Evolutionary conservation across 2,113 vertebrate species (phyloP).

Genomic region (Apteryx owenii): DNA sequence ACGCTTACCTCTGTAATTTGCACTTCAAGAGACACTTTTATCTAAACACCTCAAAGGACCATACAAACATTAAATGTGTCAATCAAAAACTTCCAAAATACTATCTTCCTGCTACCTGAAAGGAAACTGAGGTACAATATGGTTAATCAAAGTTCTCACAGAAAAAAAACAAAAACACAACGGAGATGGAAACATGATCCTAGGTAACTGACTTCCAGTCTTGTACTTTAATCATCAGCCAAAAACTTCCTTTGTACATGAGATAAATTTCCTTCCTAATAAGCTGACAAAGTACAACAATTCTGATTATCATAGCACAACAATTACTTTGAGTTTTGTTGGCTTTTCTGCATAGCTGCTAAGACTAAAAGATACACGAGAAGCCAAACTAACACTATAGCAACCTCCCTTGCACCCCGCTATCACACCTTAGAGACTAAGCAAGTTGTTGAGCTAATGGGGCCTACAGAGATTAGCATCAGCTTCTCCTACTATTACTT

Average conservation of each 20-base stretch:
- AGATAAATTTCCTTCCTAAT: constrained; percentile 34
- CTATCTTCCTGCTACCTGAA: neutral
- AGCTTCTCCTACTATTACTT: constrained; percentile 4
- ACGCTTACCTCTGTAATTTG: neutral
- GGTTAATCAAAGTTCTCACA: neutral
- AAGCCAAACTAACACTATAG: neutral
- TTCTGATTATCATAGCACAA: constrained; percentile 39
- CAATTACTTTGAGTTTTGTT: constrained; percentile 12
- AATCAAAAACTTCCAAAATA: neutral
- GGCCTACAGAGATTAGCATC: constrained; percentile 16
- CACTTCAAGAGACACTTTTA: neutral
- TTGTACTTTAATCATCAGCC: constrained; percentile 13
- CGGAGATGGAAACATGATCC: neutral
- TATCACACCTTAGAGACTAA: constrained; percentile 16
- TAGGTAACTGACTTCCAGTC: neutral
- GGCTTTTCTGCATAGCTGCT: constrained; percentile 17
- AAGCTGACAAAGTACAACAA: constrained; percentile 2
- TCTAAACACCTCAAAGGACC: neutral
- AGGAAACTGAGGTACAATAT: constrained; percentile 22
- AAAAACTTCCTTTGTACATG: constrained; percentile 9
- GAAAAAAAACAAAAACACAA: neutral
- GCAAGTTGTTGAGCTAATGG: constrained; percentile 19
- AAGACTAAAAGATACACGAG: neutral
- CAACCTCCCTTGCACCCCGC: constrained; percentile 7
- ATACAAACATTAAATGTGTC: neutral